Evolutionary conservation across 2,113 vertebrate species (phyloP), one percentile per base, ranked within the genome.

Genomic region (Podilymbus podiceps): DNA sequence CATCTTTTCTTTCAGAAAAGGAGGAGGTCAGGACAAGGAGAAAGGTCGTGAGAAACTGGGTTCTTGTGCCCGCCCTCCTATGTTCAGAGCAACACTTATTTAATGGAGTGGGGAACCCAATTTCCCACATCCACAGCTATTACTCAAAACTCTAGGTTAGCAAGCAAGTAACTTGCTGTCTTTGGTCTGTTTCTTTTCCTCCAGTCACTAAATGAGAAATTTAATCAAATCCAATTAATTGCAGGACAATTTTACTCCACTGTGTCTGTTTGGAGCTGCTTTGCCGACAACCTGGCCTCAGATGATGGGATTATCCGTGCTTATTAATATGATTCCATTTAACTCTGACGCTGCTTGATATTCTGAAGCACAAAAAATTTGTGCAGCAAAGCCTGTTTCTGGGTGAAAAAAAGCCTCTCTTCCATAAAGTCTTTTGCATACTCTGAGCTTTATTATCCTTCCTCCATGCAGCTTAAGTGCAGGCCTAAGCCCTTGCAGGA

Each of bases 291-390:
- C 60, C 62, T 0, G 2, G 6, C 58, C 62, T 31, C 0, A 1
- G 93, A 91, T 75, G 94, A 96, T 89, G 91, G 78, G 91, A 95
- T 97, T 97, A 94, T 89, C 77, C 12, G 2, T 82, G 85, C 46
- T 91, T 89, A 85, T 94, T 96, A 93, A 85, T 76, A 79, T 42
- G 71, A 82, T 60, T 94, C 89, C 60, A 25, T 93, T 92, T 92
- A 94, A 92, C 66, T 89, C 77, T 79, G 87, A 64, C 0, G 0
- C 74, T 92, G 74, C 56, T 92, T 94, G 73, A 72, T 91, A 92
- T 76, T 94, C 46, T 9, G 79, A 80, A 33, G 62, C 66, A 78
- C 58, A 85, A 85, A 85, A 84, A 59, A 47, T 40, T 25, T 68
- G 60, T 72, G 52, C 44, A 72, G 89, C 33, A 86, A 92, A 91